A percentile compares a stretch with the other conserved stretches of the same genome.
These are phyloP conservation scores for Chaetodon trifascialis DNA, from an alignment of 2,113 vertebrate species.

Conservation along the genomic window DNA sequence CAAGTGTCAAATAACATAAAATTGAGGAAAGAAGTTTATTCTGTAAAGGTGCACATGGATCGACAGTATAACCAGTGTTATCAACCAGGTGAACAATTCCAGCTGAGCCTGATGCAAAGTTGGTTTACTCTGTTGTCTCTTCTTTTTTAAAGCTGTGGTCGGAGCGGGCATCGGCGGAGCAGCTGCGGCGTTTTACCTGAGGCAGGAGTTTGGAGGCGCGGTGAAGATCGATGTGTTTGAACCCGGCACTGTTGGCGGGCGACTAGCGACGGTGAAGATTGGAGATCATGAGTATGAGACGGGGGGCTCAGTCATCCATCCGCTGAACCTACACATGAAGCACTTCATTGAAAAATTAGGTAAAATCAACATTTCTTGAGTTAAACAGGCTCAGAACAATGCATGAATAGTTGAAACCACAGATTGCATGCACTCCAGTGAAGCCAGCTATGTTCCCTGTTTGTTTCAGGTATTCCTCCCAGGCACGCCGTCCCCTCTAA, in stretches of 20 bases:
- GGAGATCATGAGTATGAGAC: conserved; percentile 88
- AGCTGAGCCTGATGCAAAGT: background rate
- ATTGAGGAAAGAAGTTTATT: no score
- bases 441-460: background rate
- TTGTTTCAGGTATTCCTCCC: conserved; percentile 84
- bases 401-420: background rate
- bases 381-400: background rate
- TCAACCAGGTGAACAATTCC: no score
- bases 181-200: conserved; percentile 88
- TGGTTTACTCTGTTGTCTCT: background rate
- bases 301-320: conserved; percentile 90
- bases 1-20: no score
- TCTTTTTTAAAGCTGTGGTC: conserved; percentile 85
- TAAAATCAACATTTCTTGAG: conserved; percentile 56
- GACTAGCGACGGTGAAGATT: conserved; percentile 86
- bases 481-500: conserved; percentile 67
- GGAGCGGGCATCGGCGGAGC: conserved; percentile 94
- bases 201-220: conserved; percentile 89
- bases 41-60: no score
- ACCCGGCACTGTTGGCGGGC: conserved; percentile 86
- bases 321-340: conserved; percentile 96
- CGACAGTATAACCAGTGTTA: no score
- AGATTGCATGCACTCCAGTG: background rate
- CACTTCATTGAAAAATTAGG: conserved; percentile 92
- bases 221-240: conserved; percentile 92